phyloP scores from a whole-genome alignment of 2,888 invertebrate species.

The Halocaridina rubra region DNA sequence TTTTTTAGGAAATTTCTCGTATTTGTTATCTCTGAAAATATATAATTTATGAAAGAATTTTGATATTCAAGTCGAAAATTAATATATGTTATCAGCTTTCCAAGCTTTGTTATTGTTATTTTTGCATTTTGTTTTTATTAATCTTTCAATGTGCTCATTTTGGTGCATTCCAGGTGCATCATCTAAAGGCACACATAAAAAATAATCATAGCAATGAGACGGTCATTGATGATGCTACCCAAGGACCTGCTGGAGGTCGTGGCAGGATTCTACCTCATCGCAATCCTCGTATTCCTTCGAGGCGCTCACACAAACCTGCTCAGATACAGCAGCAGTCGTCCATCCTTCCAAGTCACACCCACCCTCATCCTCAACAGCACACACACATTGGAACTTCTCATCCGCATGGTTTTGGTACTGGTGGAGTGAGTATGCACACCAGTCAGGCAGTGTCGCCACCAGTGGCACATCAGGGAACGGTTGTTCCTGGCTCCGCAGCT shows the following conservation, averaged over 20 bases:
- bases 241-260: slow-evolving; percentile 18
- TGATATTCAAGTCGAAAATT: no score
- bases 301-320: slow-evolving; percentile 24
- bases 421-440: slow-evolving; percentile 9
- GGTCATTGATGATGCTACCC: slow-evolving; percentile 15
- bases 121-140: no score
- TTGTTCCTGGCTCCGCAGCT: slow-evolving; percentile 24
- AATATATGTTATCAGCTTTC: no score
- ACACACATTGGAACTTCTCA: slow-evolving; percentile 38
- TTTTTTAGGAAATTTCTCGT: no score
- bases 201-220: slow-evolving; percentile 39
- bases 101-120: no score
- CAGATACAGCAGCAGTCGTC: slow-evolving; percentile 24
- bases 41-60: no score
- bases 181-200: slow-evolving; percentile 44
- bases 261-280: slow-evolving; percentile 29
- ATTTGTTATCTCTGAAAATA: no score
- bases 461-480: slow-evolving; percentile 33
- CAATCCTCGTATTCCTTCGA: slow-evolving; percentile 24
- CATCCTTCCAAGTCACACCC: slow-evolving; percentile 20
- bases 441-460: slow-evolving; percentile 40
- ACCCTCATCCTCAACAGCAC: slow-evolving; percentile 26
- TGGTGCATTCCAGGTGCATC: slow-evolving; percentile 52
- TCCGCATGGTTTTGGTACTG: slow-evolving; percentile 14
- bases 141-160: no score